These are phyloP conservation scores for Ochotona princeps DNA, from an alignment of 2,113 vertebrate species.

Conservation along the genomic window DNA sequence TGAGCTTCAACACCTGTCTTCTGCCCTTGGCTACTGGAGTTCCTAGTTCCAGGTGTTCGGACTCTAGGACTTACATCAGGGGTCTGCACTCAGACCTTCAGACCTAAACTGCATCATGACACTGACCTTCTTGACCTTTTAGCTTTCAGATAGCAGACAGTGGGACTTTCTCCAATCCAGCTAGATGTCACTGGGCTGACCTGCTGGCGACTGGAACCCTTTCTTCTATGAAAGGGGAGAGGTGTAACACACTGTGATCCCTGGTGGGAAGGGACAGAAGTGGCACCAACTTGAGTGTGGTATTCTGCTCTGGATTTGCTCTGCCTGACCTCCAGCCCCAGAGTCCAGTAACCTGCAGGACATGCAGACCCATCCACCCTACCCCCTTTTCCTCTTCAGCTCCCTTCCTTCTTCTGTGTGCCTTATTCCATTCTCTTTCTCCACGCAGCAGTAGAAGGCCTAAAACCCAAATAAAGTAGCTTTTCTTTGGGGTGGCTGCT, in stretches of 20 bases:
- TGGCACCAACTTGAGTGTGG: fast-evolving
- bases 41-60: background rate
- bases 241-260: background rate
- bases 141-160: background rate
- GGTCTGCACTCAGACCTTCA: no score
- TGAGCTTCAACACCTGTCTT: background rate
- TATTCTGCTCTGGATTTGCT: background rate
- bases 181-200: background rate
- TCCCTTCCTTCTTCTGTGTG: background rate
- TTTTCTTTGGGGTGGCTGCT: slow-evolving; percentile 57
- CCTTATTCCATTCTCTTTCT: background rate
- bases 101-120: background rate
- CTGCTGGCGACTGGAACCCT: background rate
- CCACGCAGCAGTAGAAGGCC: background rate
- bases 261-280: background rate
- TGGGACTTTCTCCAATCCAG: background rate
- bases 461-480: slow-evolving; percentile 7
- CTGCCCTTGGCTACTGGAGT: background rate
- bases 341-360: background rate
- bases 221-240: background rate
- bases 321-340: background rate
- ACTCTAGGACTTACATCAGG: background rate
- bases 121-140: background rate
- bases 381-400: background rate
- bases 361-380: background rate